Conservation (phyloP, 2,888 invertebrate species). For the Dicyrtomina minuta region DNA sequence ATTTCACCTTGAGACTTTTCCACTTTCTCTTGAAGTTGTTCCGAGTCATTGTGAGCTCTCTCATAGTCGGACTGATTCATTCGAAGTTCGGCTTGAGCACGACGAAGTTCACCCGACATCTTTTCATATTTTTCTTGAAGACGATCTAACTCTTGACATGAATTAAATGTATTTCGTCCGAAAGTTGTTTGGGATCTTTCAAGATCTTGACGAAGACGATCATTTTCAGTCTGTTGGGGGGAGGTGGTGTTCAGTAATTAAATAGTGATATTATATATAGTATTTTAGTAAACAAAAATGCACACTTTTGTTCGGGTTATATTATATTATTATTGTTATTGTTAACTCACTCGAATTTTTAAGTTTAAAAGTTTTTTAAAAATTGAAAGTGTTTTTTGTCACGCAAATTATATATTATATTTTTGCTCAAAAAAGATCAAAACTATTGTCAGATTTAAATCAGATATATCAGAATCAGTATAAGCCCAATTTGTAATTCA, state of each 20-base stretch:
- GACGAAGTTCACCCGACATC: slow-evolving; percentile 75
- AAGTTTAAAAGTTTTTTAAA: no score
- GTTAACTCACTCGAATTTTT: no score
- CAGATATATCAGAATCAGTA: no score
- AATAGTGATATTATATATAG: background rate
- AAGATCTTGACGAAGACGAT: slow-evolving; percentile 72
- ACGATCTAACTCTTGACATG: slow-evolving; percentile 68
- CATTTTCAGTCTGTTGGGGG: slow-evolving; percentile 54
- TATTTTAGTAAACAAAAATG: no score
- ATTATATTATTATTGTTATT: no score
- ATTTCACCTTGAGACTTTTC: slow-evolving; percentile 95
- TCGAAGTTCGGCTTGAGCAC: slow-evolving; percentile 84
- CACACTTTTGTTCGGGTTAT: no score
- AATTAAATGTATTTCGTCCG: slow-evolving; percentile 77
- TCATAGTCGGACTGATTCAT: slow-evolving; percentile 72
- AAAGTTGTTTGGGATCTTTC: slow-evolving; percentile 81
- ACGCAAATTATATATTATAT: no score
- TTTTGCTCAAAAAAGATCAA: no score
- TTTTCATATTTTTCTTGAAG: slow-evolving; percentile 75
- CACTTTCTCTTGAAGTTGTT: slow-evolving; percentile 84
- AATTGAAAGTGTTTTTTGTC: no score
- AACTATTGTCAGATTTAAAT: no score
- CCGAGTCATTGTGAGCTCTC: slow-evolving; percentile 77
- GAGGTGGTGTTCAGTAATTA: slow-evolving; percentile 3
- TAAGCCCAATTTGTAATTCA: no score